Base-by-base conservation (phyloP, 92 coral and sea anemone genomes). In the Epizoanthus ramosus region DNA sequence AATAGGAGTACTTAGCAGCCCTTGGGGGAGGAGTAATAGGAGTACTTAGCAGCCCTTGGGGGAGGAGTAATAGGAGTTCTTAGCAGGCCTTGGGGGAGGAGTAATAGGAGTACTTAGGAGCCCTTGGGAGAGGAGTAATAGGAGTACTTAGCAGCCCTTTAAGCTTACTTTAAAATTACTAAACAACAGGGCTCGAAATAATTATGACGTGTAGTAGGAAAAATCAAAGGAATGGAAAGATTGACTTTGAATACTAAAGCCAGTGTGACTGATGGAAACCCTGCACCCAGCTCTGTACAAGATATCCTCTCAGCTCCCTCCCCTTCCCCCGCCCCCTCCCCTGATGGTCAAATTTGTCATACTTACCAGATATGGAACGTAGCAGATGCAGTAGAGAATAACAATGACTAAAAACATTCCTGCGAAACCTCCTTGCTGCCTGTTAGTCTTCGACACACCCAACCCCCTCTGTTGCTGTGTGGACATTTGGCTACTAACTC, bases 331-430 rank as follows among this genome's bases (percentile, higher is more conserved):
- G 54, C 54, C 54, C 54, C 15, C 14, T 12, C 54, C 53, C 53
- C 53, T 47, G 9, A 68, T 17, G 6, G 41, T 22, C 47, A 16
- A 14, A 69, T 15, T 22, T 69, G 39, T 9, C 43, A 16, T 37
- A 92, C 98, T 95, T 53, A 95, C 98, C 92, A 95, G 73, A 90
- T 90, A 95, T 16, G 98, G 98, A 1, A 88, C 90, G 67, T 83
- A 93, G 73, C 98, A 95, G 22, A 81, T 50, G 73, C 95, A 95
- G 81, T 88, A 95, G 16, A 95, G 64, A 24, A 84, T 61, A 5
- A 94, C 97, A 37, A 95, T 93, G 31, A 90, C 92, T 18, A 89
- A 69, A 4, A 95, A 91, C 85, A 95, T 79, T 39, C 88, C 84
- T 22, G 97, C 98, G 70, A 93, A 95, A 2, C 90, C 94, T 41